A percentile compares a stretch with the other conserved stretches of the same genome.
phyloP scores from a whole-genome alignment of 2,113 vertebrate species.

The Perccottus glenii region DNA sequence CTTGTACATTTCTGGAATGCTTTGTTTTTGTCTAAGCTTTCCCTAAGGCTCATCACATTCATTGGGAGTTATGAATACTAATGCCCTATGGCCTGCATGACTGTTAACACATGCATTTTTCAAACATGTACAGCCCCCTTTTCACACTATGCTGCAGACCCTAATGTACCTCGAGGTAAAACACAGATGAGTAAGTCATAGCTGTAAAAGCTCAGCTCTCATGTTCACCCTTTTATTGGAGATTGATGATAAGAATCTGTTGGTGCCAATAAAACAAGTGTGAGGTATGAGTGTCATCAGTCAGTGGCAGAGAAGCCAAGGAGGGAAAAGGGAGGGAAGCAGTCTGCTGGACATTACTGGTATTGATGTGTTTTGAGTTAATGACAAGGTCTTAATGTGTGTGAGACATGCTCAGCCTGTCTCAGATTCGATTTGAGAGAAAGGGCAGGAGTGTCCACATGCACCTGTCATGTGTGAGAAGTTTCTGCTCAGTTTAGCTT shows the following conservation, averaged over 20 bases:
- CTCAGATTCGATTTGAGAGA: constrained; percentile 6
- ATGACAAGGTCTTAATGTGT: constrained; percentile 11
- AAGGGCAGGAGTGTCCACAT: neutral
- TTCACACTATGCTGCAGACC: neutral
- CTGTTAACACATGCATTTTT: constrained; percentile 28
- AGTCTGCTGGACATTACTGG: constrained; percentile 1
- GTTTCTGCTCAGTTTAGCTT: neutral
- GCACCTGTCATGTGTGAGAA: constrained; percentile 14
- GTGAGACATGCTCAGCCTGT: constrained; percentile 19
- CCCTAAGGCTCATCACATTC: constrained; percentile 14
- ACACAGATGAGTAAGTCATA: neutral
- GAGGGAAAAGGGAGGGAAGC: constrained; percentile 5
- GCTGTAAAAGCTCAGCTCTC: neutral
- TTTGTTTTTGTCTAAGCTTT: constrained; percentile 9
- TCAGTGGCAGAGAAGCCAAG: neutral
- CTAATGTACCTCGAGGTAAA: neutral
- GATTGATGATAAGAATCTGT: neutral
- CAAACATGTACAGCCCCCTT: neutral
- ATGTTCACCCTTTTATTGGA: neutral
- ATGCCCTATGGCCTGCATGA: constrained; percentile 12
- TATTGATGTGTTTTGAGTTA: constrained; percentile 4
- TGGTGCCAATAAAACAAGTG: neutral
- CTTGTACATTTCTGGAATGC: neutral
- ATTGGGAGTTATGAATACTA: constrained; percentile 5
- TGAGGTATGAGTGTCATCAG: neutral